A percentile compares a stretch with the other conserved stretches of the same genome.
Conservation (phyloP, 2,797 vertebrate species). For the Paramormyrops hopkinsi region DNA sequence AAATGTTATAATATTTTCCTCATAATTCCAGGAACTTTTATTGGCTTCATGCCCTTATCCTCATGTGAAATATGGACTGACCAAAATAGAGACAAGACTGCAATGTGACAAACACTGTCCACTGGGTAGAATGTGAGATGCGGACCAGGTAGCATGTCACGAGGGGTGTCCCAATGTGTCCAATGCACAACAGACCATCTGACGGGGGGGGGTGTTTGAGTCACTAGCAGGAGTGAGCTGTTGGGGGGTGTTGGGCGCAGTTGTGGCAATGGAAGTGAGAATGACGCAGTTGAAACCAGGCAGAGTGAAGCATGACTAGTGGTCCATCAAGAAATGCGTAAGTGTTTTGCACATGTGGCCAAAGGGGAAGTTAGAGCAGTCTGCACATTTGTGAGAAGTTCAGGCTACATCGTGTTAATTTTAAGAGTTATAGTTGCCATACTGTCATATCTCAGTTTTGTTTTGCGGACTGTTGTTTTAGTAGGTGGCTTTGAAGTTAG, state of each 20-base stretch:
- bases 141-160: not conserved
- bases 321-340: not conserved
- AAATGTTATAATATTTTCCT: not conserved
- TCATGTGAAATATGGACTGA: not conserved
- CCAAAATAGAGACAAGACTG: not conserved
- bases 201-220: not conserved
- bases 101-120: not conserved
- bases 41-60: not conserved
- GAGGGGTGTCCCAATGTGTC: not conserved
- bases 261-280: not conserved
- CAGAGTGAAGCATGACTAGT: not conserved
- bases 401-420: not conserved
- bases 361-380: slow-evolving; percentile 11
- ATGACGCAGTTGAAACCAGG: not conserved
- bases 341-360: not conserved
- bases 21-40: not conserved
- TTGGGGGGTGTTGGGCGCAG: not conserved
- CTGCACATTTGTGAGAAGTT: not conserved
- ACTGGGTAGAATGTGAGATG: not conserved
- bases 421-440: not conserved
- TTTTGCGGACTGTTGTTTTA: not conserved
- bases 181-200: not conserved
- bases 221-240: not conserved
- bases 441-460: not conserved
- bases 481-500: not conserved